Evolutionary conservation across 1,140 invertebrate genomes (phyloP).

Genomic region (Drosophila asahinai): DNA sequence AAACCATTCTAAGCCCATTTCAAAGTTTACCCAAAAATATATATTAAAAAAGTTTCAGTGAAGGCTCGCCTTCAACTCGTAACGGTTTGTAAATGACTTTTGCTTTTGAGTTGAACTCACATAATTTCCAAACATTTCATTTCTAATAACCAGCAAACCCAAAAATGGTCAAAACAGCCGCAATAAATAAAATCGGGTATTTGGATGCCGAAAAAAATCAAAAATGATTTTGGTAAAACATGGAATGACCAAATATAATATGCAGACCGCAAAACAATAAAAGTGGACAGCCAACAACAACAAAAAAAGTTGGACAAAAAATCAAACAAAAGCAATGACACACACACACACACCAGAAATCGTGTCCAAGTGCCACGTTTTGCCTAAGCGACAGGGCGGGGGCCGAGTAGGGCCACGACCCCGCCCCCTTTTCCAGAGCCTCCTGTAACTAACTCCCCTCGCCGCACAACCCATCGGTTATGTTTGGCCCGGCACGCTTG

Average conservation of each 20-base stretch:
- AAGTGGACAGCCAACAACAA: constrained; percentile 56
- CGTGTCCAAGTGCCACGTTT: constrained; percentile 77
- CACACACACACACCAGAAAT: constrained; percentile 46
- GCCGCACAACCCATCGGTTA: constrained; percentile 9
- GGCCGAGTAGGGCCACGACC: constrained; percentile 62
- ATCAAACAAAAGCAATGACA: constrained; percentile 17
- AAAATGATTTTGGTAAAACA: constrained; percentile 73
- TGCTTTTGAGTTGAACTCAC: constrained; percentile 67
- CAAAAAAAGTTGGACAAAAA: constrained; percentile 32
- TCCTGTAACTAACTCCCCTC: constrained; percentile 1
- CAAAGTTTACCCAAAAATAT: constrained; percentile 16
- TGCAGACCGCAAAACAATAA: constrained; percentile 78
- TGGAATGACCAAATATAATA: constrained; percentile 78
- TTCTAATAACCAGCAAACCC: constrained; percentile 53
- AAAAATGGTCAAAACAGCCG: constrained; percentile 61
- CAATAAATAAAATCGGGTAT: constrained; percentile 71
- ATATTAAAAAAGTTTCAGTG: constrained; percentile 58
- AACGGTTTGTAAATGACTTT: constrained; percentile 47
- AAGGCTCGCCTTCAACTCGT: constrained; percentile 40
- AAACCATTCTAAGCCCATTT: background rate
- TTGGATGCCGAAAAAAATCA: constrained; percentile 63
- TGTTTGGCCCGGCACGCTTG: constrained; percentile 51
- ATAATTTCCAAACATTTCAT: constrained; percentile 68
- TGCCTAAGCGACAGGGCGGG: constrained; percentile 62
- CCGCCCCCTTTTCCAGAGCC: constrained; percentile 19